Percentiles rank a stretch among this genome's conserved stretches.
Conservation (phyloP, 2,797 vertebrate species). For the Typhlichthys eigenmanni region DNA sequence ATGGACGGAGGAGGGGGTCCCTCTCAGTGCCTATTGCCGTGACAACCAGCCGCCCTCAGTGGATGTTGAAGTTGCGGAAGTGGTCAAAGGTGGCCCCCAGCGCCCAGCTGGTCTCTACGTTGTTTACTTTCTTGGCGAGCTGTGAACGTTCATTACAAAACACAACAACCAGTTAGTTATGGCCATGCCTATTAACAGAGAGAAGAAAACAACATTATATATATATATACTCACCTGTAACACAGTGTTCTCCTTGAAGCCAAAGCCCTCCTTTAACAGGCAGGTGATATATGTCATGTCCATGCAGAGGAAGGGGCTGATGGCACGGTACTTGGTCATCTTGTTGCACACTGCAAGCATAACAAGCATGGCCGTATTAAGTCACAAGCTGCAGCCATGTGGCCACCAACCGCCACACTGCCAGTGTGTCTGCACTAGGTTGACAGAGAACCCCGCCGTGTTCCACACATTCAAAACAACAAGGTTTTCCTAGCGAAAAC, state of each 20-base stretch:
- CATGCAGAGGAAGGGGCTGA: constrained; percentile 97
- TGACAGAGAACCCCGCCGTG: neutral
- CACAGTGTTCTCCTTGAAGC: constrained; percentile 90
- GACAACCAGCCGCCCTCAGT: constrained; percentile 68
- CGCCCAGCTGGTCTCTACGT: constrained; percentile 98
- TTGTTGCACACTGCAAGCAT: constrained; percentile 89
- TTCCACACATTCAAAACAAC: neutral
- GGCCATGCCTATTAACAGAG: neutral
- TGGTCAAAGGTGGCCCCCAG: constrained; percentile 94
- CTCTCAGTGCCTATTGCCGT: constrained; percentile 66
- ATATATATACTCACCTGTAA: constrained; percentile 82
- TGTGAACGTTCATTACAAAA: constrained; percentile 51
- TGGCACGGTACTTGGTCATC: constrained; percentile 88
- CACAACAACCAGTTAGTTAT: too few species aligned
- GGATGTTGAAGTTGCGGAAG: constrained; percentile 89
- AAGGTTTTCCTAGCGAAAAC: constrained; percentile 42
- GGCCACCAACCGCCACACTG: constrained; percentile 10
- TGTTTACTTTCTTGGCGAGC: constrained; percentile 96
- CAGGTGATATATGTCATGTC: constrained; percentile 96
- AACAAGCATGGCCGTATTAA: constrained; percentile 9
- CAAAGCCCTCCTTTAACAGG: constrained; percentile 95
- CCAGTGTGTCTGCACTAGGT: neutral
- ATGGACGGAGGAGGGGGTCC: constrained; percentile 56
- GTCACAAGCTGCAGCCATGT: constrained; percentile 20
- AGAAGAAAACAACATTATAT: neutral